Evolutionary conservation across 2,888 invertebrate genomes (phyloP), one percentile per base, ranked within the genome.

Genomic region (Eudiplozoon nipponicum): DNA sequence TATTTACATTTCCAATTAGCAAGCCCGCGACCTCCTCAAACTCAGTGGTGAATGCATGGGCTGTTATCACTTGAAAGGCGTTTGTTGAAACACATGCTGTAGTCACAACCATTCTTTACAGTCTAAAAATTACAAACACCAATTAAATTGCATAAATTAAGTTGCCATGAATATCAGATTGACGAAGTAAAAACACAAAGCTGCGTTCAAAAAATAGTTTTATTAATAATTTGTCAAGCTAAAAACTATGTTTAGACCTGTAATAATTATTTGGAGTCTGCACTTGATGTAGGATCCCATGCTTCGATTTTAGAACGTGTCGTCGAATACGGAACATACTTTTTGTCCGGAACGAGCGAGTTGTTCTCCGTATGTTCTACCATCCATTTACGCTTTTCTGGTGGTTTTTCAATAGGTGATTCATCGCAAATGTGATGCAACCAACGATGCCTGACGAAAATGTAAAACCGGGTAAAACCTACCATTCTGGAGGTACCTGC

Each of bases 401-500:
- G 65, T 55, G 33, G 74, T 67, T 59, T 47, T 22, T 45, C 49
- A n/a, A 63, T 59, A 2, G 75, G 75, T 1, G 67, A 61, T 13
- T 67, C 61, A 54, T 75, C 74, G 1, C 71, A 69, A 60, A 81
- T 81, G 61, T 90, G 80, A 60, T 86, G 84, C 52, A 94, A 64
- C 90, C 90, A 94, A 13, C 81, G 76, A 52, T 65, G 63, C 63
- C 63, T 63, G 45, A 2, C 47, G 45, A 28, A 34, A 22, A 46
- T 11, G 18, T n/a, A n/a, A 31, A 31, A 33, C 22, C 18, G 17
- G 11, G 35, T 7, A 22, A 34, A 11, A 42, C 51, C 46, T 61
- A 86, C 94, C 94, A 98, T 56, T 90, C 86, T 20, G 86, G 69
- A 1, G 86, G 72, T 5, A 94, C 70, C 68, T 81, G 74, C 44